Evolutionary conservation across 2,888 invertebrate genomes (phyloP).

Genomic region (Pinctada fucata): DNA sequence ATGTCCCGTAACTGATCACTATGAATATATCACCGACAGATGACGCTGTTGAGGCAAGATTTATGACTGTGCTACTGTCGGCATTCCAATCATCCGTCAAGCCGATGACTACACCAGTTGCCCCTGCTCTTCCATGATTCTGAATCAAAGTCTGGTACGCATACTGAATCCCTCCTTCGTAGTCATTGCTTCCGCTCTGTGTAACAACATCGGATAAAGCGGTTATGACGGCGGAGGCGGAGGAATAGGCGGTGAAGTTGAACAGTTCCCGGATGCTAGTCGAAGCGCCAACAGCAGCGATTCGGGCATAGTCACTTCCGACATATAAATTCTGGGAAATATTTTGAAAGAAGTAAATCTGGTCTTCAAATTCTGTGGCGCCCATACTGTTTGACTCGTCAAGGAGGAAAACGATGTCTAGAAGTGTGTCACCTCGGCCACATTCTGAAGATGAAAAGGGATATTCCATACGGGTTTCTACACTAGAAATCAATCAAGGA

Average conservation of each 20-base stretch:
- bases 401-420: neutral
- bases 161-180: neutral
- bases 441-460: neutral
- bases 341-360: neutral
- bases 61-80: neutral
- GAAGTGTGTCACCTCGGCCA: neutral
- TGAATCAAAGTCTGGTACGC: neutral
- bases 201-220: neutral
- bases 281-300: neutral
- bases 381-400: neutral
- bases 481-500: too few species aligned
- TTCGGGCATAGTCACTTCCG: neutral
- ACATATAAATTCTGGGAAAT: neutral
- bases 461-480: too few species aligned
- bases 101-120: neutral
- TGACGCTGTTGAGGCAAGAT: neutral
- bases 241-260: neutral
- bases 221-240: neutral
- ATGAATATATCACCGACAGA: neutral
- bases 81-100: neutral
- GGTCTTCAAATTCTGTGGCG: neutral
- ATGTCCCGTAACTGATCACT: neutral
- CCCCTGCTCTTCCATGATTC: neutral
- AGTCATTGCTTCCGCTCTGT: neutral
- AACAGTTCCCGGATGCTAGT: neutral